Base-by-base conservation (phyloP, 2,888 invertebrate genomes). In the Ferrisia virgata region DNA sequence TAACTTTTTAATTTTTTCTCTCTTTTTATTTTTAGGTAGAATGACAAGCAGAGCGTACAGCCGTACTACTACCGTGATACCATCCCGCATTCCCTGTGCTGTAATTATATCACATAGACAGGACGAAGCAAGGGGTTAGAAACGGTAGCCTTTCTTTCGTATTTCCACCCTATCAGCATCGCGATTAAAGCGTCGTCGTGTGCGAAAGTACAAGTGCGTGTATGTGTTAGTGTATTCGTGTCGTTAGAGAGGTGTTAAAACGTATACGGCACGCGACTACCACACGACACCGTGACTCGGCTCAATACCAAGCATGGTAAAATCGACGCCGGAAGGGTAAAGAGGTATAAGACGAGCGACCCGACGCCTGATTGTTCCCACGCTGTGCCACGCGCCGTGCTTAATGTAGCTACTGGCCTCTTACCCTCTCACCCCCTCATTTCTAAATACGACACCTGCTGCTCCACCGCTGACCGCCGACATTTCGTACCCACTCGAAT, bases 201-300 rank as follows among this genome's bases (percentile, higher is more conserved):
- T 72, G 83, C 83, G 83, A 83, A 36, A 83, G 83, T 83, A 72
- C 76, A 72, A 53, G 80, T 31, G 80, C 79, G 79, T 79, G 33
- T 47, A 47, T 81, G 81, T 81, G 81, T 81, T 81, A 53, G 81
- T 81, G 81, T 81, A 69, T 83, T 83, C 76, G 83, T 72, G 43
- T 83, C 83, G 83, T 83, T 83, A 83, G 83, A 83, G 83, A 83
- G 83, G 83, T 83, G 83, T 83, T 83, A 83, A 83, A 83, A 83
- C 83, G 85, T 85, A 85, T 85, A 85, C 85, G 85, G 85, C 85
- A 85, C 85, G 85, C 85, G 85, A 85, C 85, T 85, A 85, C 85
- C 85, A 85, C 85, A 83, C 83, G 83, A 83, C 83, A 83, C 83
- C 72, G 83, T 83, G 83, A 83, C 76, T 83, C 83, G 83, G 83